Base-by-base conservation (phyloP, 2,888 invertebrate species). In the Troilus luridus region DNA sequence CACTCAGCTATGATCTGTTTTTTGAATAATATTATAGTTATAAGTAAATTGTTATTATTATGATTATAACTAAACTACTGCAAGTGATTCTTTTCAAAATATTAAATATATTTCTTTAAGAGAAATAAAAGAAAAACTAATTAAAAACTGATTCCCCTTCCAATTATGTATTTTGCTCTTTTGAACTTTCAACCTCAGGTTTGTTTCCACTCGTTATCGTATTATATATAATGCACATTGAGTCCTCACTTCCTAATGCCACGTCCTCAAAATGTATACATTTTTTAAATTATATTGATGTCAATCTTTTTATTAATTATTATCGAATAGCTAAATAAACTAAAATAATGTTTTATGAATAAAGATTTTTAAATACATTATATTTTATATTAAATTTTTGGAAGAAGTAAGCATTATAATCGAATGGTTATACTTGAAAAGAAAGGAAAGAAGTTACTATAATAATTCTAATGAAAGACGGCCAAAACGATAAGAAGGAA, bases 1-100 rank as follows among this genome's bases (percentile, higher is more conserved):
- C 56, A 64, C 89, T 17, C 89, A 89, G n/a, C 89, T 89, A 19
- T 89, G 56, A 64, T 41, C 12, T 8, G 8, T 27, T 41, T 77
- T 77, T 0, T 41, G 41, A 41, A 41, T 41, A 41, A 41, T 41
- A 41, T 41, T 41, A 41, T 41, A 41, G 41, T 41, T 41, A 41
- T 41, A 41, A 41, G 41, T 41, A 41, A 41, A 41, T 41, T 41
- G 41, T 41, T 41, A 41, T 41, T 17, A 77, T 41, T 77, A 77
- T 10, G 24, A 19, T 14, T 24, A 24, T 24, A 67, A 67, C 7
- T 7, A 77, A 77, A 77, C 17, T 77, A 41, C 27, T 41, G 8
- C 21, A 77, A 17, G 67, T 41, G 27, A 41, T 77, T 77, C 14
- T 9, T 41, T 14, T 27, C 7, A 27, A 27, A 72, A 77, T 41